Conservation (phyloP, 1,140 invertebrate species). For the Hyposmocoma kahamanoa region DNA sequence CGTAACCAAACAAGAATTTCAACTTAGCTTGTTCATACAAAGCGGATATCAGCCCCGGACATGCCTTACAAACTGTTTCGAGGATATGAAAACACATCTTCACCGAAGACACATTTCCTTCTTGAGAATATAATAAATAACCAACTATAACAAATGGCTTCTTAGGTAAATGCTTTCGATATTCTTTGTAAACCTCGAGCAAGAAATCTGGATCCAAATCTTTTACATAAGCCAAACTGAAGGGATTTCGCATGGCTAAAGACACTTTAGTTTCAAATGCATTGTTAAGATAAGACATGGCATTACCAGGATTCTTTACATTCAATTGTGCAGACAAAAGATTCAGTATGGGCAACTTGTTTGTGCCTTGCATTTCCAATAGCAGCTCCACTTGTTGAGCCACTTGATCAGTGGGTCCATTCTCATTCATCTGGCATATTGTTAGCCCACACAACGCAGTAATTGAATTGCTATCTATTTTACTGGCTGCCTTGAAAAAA, state of each 20-base stretch:
- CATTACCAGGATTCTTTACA: slow-evolving; percentile 75
- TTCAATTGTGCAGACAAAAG: slow-evolving; percentile 81
- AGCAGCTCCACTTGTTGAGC: slow-evolving; percentile 91
- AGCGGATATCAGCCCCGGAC: slow-evolving; percentile 86
- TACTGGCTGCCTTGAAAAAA: slow-evolving; percentile 86
- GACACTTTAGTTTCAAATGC: slow-evolving; percentile 82
- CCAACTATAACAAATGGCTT: slow-evolving; percentile 71
- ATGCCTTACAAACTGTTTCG: slow-evolving; percentile 83
- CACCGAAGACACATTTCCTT: slow-evolving; percentile 55
- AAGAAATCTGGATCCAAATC: slow-evolving; percentile 90
- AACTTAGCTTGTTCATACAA: slow-evolving; percentile 86
- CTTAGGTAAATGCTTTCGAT: slow-evolving; percentile 83
- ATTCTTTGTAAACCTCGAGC: slow-evolving; percentile 84
- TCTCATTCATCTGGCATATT: slow-evolving; percentile 83
- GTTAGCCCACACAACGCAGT: slow-evolving; percentile 86
- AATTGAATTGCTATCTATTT: slow-evolving; percentile 88
- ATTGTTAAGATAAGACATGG: slow-evolving; percentile 79
- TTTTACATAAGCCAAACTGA: slow-evolving; percentile 84
- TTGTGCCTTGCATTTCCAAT: slow-evolving; percentile 83
- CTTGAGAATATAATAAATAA: slow-evolving; percentile 57
- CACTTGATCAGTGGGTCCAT: slow-evolving; percentile 78
- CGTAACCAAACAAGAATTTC: slow-evolving; percentile 86
- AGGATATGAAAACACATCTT: slow-evolving; percentile 78
- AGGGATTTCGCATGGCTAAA: slow-evolving; percentile 76
- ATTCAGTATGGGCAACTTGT: slow-evolving; percentile 77